Evolutionary conservation across 2,888 invertebrate genomes (phyloP), one percentile per base, ranked within the genome.

Genomic region (Cyclophora albipunctata): DNA sequence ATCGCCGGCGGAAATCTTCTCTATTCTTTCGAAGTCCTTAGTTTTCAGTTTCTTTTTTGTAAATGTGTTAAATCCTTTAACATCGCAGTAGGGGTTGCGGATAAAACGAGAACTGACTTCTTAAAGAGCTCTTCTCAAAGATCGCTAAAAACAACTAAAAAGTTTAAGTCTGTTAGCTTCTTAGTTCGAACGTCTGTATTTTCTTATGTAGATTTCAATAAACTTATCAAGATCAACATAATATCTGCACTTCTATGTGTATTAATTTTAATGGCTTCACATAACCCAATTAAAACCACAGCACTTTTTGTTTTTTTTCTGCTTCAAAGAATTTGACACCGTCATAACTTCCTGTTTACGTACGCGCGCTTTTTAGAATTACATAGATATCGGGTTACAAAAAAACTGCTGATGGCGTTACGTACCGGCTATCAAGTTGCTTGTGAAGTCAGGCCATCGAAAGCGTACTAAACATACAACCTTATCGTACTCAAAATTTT

Each of bases 1-100:
- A 73, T 72, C 62, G 66, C 52, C 53, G 61, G 51, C 66, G 65
- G 71, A 71, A 76, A 75, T 73, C 71, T 71, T 65, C 53, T 64
- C 60, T 65, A 69, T 69, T 69, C 66, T 68, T 64, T 67, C 45
- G 49, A 48, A 59, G 61, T 64, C 63, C 61, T 63, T 67, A 65
- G 69, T 64, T 37, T 37, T 46, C 53, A 63, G 58, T 62, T 55
- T 69, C 69, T 75, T 78, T 76, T 69, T 69, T 69, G 71, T 74
- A 78, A 81, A 74, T 69, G 63, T 67, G 64, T 62, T 62, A 70
- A 73, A 82, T 78, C 78, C 78, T 74, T 74, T 67, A 75, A 75
- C 75, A 76, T 77, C 78, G 75, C 73, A 55, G 57, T 70, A 69
- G 77, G 78, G 63, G 66, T 60, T 62, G 63, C 64, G 73, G 72